Evolutionary conservation across 2,113 vertebrate species (phyloP).

Genomic region (Prolemur simus): DNA sequence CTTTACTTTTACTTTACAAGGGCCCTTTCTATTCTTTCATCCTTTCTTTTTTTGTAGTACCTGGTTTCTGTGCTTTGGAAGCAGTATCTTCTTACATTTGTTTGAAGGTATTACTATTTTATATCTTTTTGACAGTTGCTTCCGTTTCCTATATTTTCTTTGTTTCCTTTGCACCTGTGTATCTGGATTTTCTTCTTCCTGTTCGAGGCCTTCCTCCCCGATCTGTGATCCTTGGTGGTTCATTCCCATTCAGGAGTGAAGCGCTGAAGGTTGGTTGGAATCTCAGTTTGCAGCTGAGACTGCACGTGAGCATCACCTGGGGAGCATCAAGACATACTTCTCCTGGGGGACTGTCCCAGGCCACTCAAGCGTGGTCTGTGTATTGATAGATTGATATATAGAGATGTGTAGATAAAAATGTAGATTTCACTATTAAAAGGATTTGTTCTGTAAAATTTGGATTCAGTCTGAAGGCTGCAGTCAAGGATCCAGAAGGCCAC

Average conservation of each 20-base stretch:
- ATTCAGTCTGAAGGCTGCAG: no score
- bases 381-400: no score
- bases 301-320: neutral
- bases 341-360: neutral
- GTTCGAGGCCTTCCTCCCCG: neutral
- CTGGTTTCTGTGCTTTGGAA: neutral
- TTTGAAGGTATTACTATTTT: no score
- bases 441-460: no score
- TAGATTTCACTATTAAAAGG: neutral
- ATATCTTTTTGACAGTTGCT: neutral
- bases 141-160: neutral
- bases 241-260: neutral
- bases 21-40: neutral
- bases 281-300: no score
- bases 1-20: neutral
- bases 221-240: no score
- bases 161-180: neutral
- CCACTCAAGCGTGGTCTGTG: neutral
- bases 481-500: no score
- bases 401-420: neutral
- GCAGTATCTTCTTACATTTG: neutral
- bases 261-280: no score
- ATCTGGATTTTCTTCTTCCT: neutral
- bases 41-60: no score
- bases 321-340: neutral